Evolutionary conservation across 2,113 vertebrate genomes (phyloP).

Genomic region (Callochromis pleurospilus): DNA sequence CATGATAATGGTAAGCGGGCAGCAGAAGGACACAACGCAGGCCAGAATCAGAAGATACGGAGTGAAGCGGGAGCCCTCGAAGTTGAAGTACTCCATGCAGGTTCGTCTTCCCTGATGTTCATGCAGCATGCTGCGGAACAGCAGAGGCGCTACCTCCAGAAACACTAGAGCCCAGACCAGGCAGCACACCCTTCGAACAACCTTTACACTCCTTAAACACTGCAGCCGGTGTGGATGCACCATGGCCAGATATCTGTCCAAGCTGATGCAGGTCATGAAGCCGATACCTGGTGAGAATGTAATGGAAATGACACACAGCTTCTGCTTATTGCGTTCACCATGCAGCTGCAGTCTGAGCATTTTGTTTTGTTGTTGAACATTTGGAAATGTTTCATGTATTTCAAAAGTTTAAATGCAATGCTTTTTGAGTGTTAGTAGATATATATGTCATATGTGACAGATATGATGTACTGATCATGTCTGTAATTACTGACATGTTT

Average conservation of each 20-base stretch:
- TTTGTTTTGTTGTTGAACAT: not conserved
- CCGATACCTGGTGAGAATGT: conserved; percentile 64
- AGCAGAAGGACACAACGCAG: conserved; percentile 72
- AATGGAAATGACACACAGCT: not conserved
- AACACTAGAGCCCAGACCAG: conserved; percentile 75
- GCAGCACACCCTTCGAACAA: conserved; percentile 63
- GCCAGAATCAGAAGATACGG: conserved; percentile 72
- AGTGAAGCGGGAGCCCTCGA: conserved; percentile 57
- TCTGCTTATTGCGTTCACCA: not conserved
- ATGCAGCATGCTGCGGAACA: conserved; percentile 62
- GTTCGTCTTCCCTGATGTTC: conserved; percentile 57
- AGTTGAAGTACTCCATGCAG: conserved; percentile 81
- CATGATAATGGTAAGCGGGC: conserved; percentile 72
- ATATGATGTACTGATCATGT: not conserved
- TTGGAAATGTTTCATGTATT: not conserved
- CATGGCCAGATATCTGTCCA: conserved; percentile 82
- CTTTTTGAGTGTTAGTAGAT: not conserved
- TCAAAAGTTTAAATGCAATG: not conserved
- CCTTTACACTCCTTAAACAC: conserved; percentile 50
- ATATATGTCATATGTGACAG: not conserved
- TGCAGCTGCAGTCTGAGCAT: not conserved
- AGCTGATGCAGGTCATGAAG: conserved; percentile 81
- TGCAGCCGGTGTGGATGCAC: conserved; percentile 65
- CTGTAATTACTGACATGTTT: not conserved
- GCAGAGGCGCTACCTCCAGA: conserved; percentile 68